Conservation (phyloP, 2,113 vertebrate species). For the Hemicordylus capensis region DNA sequence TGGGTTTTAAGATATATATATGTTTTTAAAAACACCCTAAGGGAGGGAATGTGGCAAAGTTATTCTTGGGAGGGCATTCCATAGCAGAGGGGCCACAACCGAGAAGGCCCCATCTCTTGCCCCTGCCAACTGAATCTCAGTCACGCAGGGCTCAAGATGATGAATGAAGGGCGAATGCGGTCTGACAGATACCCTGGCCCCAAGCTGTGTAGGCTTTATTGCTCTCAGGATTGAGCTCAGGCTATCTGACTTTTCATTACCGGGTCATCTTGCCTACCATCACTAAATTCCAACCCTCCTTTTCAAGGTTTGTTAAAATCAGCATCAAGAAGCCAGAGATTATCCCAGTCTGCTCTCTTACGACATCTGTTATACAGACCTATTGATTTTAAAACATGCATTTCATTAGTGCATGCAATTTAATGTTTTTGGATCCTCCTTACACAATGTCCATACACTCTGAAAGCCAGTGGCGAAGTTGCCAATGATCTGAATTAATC, state of each 20-base stretch:
- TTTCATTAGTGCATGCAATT: background rate
- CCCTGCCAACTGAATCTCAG: too few relatives aligned
- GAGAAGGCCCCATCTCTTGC: too few relatives aligned
- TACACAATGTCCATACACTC: background rate
- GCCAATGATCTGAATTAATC: background rate
- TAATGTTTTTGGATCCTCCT: background rate
- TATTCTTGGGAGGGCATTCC: too few relatives aligned
- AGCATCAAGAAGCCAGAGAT: background rate
- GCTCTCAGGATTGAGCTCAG: background rate
- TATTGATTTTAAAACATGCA: background rate
- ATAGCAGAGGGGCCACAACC: too few relatives aligned
- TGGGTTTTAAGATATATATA: too few relatives aligned
- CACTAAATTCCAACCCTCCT: background rate
- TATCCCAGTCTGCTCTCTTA: background rate
- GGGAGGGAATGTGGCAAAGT: too few relatives aligned
- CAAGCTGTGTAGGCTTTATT: too few relatives aligned
- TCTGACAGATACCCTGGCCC: too few relatives aligned
- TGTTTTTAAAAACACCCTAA: too few relatives aligned
- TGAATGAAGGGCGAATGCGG: too few relatives aligned
- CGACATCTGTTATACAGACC: background rate
- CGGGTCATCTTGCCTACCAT: background rate
- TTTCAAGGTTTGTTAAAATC: constrained; percentile 12
- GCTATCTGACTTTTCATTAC: background rate
- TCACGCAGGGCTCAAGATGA: too few relatives aligned
- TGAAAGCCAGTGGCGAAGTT: background rate